These are phyloP conservation scores for Ctenopoma multispine DNA, from an alignment of 2,797 vertebrate genomes.

Conservation along the genomic window DNA sequence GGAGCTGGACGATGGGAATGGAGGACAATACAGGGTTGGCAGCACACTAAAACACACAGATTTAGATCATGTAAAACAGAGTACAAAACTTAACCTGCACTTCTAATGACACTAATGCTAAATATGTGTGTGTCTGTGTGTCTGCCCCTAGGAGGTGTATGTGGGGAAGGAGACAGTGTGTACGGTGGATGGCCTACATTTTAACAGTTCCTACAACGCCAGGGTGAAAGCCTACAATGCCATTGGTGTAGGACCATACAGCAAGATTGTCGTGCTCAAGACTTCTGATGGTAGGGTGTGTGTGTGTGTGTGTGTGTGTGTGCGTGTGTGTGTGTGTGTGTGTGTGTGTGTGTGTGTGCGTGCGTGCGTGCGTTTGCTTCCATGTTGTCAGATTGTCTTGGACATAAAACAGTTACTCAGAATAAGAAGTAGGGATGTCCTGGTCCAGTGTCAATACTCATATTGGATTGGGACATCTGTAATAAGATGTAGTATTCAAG, in stretches of 20 bases:
- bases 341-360: conserved; percentile 10
- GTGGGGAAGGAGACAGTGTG: conserved; percentile 98
- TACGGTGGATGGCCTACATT: conserved; percentile 97
- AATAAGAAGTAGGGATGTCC: too few relatives aligned
- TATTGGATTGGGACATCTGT: too few relatives aligned
- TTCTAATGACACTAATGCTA: background rate
- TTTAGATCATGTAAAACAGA: too few relatives aligned
- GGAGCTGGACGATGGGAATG: conserved; percentile 96
- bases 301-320: conserved; percentile 13
- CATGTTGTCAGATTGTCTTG: too few relatives aligned
- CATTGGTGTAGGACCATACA: conserved; percentile 93
- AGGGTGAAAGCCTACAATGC: conserved; percentile 97
- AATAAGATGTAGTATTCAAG: too few relatives aligned
- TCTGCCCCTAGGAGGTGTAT: conserved; percentile 91
- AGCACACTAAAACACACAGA: background rate
- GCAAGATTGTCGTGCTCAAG: conserved; percentile 96
- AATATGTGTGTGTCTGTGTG: conserved; percentile 23
- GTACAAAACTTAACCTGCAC: background rate
- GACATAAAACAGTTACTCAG: too few relatives aligned
- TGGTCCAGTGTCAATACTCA: too few relatives aligned
- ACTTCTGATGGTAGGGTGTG: conserved; percentile 91
- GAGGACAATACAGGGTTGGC: conserved; percentile 94
- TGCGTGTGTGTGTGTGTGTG: background rate
- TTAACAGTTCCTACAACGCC: conserved; percentile 97
- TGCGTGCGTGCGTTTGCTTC: too few relatives aligned